phyloP scores from a whole-genome alignment of 2,797 vertebrate genomes.

The Lacerta agilis region DNA sequence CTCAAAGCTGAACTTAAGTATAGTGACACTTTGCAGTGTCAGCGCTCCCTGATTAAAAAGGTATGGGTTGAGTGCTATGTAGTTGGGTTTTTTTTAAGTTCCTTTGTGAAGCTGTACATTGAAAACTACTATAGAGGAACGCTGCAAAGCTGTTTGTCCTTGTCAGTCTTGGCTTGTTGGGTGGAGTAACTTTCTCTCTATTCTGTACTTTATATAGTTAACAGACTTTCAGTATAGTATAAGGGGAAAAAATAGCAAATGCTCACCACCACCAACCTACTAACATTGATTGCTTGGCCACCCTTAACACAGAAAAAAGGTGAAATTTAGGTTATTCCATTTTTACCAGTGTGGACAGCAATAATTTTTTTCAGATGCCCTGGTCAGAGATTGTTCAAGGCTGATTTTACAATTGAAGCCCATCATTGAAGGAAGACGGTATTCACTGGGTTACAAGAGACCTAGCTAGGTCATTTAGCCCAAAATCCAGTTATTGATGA shows the following conservation, averaged over 20 bases:
- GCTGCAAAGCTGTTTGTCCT: neutral
- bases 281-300: neutral
- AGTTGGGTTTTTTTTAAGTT: neutral
- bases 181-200: neutral
- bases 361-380: constrained; percentile 13
- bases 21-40: neutral
- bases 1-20: neutral
- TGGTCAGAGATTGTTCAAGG: neutral
- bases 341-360: neutral
- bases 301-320: neutral
- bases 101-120: neutral
- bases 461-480: neutral
- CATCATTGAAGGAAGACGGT: neutral
- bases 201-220: neutral
- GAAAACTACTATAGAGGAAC: neutral
- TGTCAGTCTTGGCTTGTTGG: neutral
- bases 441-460: neutral
- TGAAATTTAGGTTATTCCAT: neutral
- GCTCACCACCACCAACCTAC: neutral
- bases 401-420: neutral
- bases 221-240: neutral
- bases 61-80: neutral
- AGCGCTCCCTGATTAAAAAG: neutral
- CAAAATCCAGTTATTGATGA: neutral
- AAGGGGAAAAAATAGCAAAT: neutral